A percentile compares a stretch with the other conserved stretches of the same genome.
These are phyloP conservation scores for Tolmerus cingulatus DNA, from an alignment of 2,888 invertebrate genomes.

Conservation along the genomic window DNA sequence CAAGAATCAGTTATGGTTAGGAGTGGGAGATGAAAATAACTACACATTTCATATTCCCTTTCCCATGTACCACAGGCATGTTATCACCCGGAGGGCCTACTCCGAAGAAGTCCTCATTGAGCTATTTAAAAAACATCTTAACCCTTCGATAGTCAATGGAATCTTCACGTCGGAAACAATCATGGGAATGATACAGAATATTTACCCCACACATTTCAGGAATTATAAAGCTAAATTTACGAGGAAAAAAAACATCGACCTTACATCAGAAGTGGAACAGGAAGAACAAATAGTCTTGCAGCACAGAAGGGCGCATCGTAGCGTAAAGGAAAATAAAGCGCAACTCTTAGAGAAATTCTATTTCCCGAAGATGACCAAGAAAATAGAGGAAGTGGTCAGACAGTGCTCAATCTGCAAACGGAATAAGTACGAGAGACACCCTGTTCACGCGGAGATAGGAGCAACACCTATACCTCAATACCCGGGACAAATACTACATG, in stretches of 20 bases:
- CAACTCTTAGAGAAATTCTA: slow-evolving; percentile 41
- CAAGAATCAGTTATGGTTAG: neutral
- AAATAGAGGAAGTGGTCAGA: slow-evolving; percentile 44
- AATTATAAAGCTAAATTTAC: slow-evolving; percentile 14
- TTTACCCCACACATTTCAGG: neutral
- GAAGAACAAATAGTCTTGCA: neutral
- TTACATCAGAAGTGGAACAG: neutral
- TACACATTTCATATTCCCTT: slow-evolving; percentile 12
- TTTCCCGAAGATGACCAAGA: slow-evolving; percentile 45
- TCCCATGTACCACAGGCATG: neutral
- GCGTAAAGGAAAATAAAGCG: neutral
- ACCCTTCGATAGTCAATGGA: slow-evolving; percentile 14
- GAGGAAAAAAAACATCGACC: neutral
- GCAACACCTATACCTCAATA: slow-evolving; percentile 45
- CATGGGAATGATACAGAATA: slow-evolving; percentile 14
- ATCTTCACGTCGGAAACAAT: neutral
- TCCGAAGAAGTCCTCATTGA: neutral
- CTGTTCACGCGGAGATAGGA: slow-evolving; percentile 40
- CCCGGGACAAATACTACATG: slow-evolving; percentile 45
- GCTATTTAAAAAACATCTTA: slow-evolving; percentile 2
- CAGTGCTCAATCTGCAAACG: slow-evolving; percentile 43
- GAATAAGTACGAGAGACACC: slow-evolving; percentile 45
- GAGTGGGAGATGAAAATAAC: neutral
- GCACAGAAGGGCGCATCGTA: slow-evolving; percentile 6
- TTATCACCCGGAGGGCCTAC: neutral